Evolutionary conservation across 2,113 vertebrate species (phyloP), one percentile per base, ranked within the genome.

Genomic region (Corythaixoides concolor): DNA sequence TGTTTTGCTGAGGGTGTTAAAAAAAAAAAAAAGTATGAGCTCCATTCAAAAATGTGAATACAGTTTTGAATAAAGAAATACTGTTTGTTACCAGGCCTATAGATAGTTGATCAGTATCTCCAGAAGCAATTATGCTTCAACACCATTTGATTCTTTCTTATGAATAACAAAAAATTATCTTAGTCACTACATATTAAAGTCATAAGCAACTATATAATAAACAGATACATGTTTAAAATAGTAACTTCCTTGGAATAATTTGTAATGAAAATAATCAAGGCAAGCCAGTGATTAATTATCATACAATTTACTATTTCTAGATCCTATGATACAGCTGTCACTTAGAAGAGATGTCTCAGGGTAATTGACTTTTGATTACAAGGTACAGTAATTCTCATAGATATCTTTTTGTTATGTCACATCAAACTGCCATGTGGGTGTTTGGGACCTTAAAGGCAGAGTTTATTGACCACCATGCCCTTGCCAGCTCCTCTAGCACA

Each of bases 261-360:
- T 88, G 37, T 79, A 82, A 67, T 72, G 52, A 17, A 81, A 74
- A 85, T 89, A 10, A 66, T 27, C n/a, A n/a, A 82, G 35, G 66
- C 39, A 84, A 64, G 45, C 14, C 26, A 59, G 30, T 59, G 15
- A 50, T 76, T 85, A 91, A 88, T 82, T 92, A 75, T 66, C 66
- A 76, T 10, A 52, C 88, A 78, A 76, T 76, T 93, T 89, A 39
- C 58, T 87, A 72, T 89, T 87, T 93, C n/a, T 96, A 82, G 77
- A 69, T 39, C 23, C 16, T 92, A 5, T 35, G 24, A 52, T 75
- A 58, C 45, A 86, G 43, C 62, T 93, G 77, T 83, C 59, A 62
- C 79, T 89, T 76, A 58, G 66, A 68, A 55, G 50, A 60, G 12
- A 50, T 24, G 17, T 62, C 32, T 91, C 15, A 30, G 35, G 37